Percentiles rank a stretch among this genome's conserved stretches.
Evolutionary conservation across 2,797 vertebrate species (phyloP).

Genomic region (Clarias fuscus): DNA sequence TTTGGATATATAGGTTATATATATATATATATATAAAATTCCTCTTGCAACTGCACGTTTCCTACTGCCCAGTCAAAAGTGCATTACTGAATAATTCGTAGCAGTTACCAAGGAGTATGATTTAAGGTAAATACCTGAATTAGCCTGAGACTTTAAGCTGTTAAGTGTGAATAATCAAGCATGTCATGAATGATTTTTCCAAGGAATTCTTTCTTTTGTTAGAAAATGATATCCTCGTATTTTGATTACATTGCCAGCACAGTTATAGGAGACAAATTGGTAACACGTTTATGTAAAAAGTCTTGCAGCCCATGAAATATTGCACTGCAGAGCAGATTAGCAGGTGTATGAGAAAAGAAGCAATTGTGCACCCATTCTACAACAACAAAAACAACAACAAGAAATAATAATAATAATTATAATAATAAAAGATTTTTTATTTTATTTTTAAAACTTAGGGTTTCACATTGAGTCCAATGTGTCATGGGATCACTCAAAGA

Average conservation of each 20-base stretch:
- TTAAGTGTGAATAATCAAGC: constrained; percentile 2
- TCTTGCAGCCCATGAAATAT: constrained; percentile 13
- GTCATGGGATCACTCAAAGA: constrained; percentile 51
- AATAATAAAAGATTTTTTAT: constrained; percentile 1
- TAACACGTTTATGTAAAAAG: constrained; percentile 1
- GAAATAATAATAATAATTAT: constrained; percentile 12
- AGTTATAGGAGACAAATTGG: neutral
- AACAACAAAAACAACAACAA: constrained; percentile 5
- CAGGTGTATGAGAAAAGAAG: constrained; percentile 23
- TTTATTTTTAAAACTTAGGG: constrained; percentile 19
- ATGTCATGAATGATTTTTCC: neutral
- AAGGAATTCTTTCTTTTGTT: neutral
- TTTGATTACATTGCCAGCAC: neutral
- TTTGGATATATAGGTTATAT: neutral
- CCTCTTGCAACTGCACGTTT: neutral
- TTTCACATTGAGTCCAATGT: constrained; percentile 50
- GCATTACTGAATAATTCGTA: neutral
- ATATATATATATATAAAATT: neutral
- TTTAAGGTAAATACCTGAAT: neutral
- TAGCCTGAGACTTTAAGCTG: neutral
- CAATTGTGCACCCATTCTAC: constrained; percentile 37
- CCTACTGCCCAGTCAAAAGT: no score
- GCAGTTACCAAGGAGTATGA: neutral
- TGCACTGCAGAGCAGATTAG: constrained; percentile 20
- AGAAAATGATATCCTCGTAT: neutral